phyloP scores from a whole-genome alignment of 2,888 invertebrate species.

The Ophion ventricosus region DNA sequence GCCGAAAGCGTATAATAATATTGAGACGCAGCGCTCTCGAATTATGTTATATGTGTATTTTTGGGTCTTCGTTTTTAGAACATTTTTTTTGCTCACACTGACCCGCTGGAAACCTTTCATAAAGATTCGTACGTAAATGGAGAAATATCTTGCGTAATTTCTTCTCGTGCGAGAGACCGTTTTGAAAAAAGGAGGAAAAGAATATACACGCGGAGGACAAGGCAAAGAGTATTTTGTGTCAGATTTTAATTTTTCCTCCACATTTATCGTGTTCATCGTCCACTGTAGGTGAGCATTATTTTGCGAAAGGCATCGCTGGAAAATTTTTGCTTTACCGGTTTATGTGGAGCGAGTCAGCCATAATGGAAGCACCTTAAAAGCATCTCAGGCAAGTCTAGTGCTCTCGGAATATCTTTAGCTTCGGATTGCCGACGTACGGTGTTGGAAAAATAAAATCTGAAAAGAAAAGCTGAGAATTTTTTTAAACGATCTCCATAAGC shows the following conservation, averaged over 20 bases:
- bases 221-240: neutral
- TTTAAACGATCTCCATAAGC: no score
- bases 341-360: conserved; percentile 15
- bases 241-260: neutral
- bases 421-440: conserved; percentile 31
- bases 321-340: neutral
- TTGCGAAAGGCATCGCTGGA: conserved; percentile 15
- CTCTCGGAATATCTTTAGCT: conserved; percentile 20
- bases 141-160: neutral
- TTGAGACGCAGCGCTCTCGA: conserved; percentile 13
- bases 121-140: neutral
- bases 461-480: neutral
- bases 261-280: conserved; percentile 33
- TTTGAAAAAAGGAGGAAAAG: neutral
- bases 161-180: neutral
- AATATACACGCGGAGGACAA: conserved; percentile 1
- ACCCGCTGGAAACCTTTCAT: neutral
- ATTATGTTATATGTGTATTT: neutral
- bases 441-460: neutral
- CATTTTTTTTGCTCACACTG: neutral
- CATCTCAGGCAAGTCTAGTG: conserved; percentile 28
- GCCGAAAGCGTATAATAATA: conserved; percentile 40
- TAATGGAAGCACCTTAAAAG: conserved; percentile 41
- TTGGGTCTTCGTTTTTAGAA: neutral
- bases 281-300: conserved; percentile 9